These are phyloP conservation scores for Peromyscus nudipes DNA, from an alignment of 2,797 vertebrate species.

Conservation along the genomic window DNA sequence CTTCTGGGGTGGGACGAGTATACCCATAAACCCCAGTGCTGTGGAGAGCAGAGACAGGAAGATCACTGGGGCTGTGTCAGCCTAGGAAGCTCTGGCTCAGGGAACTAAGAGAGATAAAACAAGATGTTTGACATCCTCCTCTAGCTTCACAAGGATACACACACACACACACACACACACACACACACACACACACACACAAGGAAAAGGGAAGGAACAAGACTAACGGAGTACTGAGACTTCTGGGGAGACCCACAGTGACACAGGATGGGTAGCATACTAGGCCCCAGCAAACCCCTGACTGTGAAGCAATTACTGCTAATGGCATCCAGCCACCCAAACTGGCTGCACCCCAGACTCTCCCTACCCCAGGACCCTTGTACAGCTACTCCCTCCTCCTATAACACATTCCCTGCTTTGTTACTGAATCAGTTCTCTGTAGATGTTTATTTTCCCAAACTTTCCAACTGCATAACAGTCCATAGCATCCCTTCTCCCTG, in stretches of 20 bases:
- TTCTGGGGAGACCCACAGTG: too few species aligned
- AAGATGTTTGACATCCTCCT: too few species aligned
- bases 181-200: too few species aligned
- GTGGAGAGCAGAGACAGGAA: too few species aligned
- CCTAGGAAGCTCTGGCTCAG: too few species aligned
- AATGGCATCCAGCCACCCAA: neutral
- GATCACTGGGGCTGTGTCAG: too few species aligned
- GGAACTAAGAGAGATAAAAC: too few species aligned
- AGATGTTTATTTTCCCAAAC: neutral
- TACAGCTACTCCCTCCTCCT: neutral
- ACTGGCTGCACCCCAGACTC: neutral
- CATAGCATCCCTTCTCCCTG: too few species aligned
- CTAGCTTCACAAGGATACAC: neutral
- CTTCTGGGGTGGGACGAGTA: too few species aligned
- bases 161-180: neutral
- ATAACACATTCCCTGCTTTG: neutral
- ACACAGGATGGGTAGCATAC: neutral
- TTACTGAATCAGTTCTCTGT: neutral
- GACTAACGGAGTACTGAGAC: neutral
- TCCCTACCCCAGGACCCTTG: slow-evolving; percentile 30
- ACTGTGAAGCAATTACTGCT: neutral
- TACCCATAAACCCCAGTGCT: too few species aligned
- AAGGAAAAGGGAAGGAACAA: neutral
- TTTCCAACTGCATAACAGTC: neutral
- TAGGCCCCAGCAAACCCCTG: neutral